Base-by-base conservation (phyloP, 2,797 vertebrate genomes). In the Anguilla marmorata region DNA sequence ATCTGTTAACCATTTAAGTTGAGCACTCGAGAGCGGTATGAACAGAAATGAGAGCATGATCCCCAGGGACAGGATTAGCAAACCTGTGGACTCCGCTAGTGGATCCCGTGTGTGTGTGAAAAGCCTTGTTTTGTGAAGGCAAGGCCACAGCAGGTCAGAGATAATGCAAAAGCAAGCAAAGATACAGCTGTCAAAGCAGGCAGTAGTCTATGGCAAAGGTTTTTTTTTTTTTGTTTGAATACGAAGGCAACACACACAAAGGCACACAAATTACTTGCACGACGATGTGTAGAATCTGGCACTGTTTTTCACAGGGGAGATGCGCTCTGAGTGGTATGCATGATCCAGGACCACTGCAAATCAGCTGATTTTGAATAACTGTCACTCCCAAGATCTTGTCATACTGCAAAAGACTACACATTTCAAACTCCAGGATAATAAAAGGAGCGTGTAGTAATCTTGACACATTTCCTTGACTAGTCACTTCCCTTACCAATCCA, bases 111-210 rank as follows among this genome's bases (percentile, higher is more conserved):
- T 79, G 74, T 19, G 74, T 37, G n/a, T 72, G 37, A 21, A 79
- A 41, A 79, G 33, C 37, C 16, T 45, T 12, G n/a, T 72, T 79
- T 45, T 37, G 33, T 8, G 16, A 41, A 19, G 27, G 27, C 11
- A 37, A 76, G 72, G 33, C 14, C 33, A 37, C 9, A 37, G 11
- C 19, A 79, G 74, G 33, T 21, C 33, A 79, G 74, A 21, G 37
- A 21, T 21, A 79, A 79, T 21, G 74, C 74, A 79, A 79, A 79
- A 41, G 37, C 74, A 41, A 79, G 33, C 74, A 45, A 79, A 79
- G 2, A 45, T 45, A 45, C 37, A 37, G 33, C 37, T 19, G 33
- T 21, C 33, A 41, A 41, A 41, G 12, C 5, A 41, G 30, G 1
- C 19, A 33, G 16, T 5, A 52, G 37, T 16, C 19, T 33, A 16